Base-by-base conservation (phyloP, 2,113 vertebrate genomes). In the Hassar affinis region DNA sequence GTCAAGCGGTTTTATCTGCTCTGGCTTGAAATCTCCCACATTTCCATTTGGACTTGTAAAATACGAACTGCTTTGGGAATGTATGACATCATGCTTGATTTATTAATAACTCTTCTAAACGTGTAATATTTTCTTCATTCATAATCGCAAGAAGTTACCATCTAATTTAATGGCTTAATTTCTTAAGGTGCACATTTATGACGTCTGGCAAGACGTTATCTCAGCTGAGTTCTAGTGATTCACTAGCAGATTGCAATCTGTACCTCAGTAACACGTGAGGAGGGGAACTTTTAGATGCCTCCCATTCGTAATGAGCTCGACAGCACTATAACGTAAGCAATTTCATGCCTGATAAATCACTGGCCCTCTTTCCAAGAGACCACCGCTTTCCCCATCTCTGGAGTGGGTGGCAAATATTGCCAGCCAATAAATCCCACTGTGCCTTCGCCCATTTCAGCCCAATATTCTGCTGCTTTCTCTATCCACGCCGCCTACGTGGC, bases 281-380 rank as follows among this genome's bases (percentile, higher is more conserved):
- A 84, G 66, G 83, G 64, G 77, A 47, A 54, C 51, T 83, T 68
- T 79, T 68, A 87, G 84, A 80, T 57, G 52, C 64, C 57, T 45
- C 72, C 78, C 42, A 84, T 85, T 87, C 80, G 86, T 86, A 85
- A 80, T 82, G 68, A 80, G 49, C 81, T 74, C 57, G 68, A 75
- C 49, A 77, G 69, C 75, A 78, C 83, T 80, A 76, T 78, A 88
- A 86, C 83, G 38, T 82, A 82, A 83, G 89, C 87, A 88, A 88
- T 90, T 89, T 90, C 88, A 84, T 86, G 88, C 78, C 75, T 83
- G 85, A 88, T 89, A 88, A 90, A 88, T 86, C 88, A 85, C 66
- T 38, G 33, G 49, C 68, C 86, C 51, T 79, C 17, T 74, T 88
- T 80, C 66, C 30, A 38, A 71, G 54, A 25, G 78, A 83, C 80